phyloP scores from a whole-genome alignment of 2,113 vertebrate species.

The Sapayoa aenigma region DNA sequence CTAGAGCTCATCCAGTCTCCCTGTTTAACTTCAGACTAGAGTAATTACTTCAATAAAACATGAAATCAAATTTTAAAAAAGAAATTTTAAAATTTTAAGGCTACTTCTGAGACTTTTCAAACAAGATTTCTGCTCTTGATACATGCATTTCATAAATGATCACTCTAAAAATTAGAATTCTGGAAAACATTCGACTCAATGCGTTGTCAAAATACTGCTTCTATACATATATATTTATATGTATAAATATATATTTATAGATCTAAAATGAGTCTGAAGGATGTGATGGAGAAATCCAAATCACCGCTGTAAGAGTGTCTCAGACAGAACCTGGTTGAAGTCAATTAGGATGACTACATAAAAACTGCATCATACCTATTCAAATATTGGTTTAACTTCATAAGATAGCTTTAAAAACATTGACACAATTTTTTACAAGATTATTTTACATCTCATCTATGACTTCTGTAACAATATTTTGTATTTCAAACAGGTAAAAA shows the following conservation, averaged over 20 bases:
- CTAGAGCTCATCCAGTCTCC: neutral
- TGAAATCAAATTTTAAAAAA: neutral
- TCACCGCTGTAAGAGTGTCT: neutral
- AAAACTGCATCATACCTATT: neutral
- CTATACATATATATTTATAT: neutral
- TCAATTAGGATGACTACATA: neutral
- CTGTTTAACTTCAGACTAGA: neutral
- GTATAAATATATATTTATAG: neutral
- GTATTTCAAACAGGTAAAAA: neutral
- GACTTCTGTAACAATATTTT: neutral
- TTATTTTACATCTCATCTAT: neutral
- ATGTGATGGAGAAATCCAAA: neutral
- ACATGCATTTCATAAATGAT: neutral
- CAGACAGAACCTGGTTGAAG: neutral
- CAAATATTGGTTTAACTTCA: neutral
- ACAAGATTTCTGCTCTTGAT: neutral
- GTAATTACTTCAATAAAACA: neutral
- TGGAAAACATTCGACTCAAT: neutral
- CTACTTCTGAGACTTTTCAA: neutral
- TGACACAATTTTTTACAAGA: neutral
- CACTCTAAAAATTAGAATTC: neutral
- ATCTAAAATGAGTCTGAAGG: neutral
- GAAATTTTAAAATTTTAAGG: too few relatives aligned
- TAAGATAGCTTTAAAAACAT: neutral
- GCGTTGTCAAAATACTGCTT: neutral